phyloP scores from a whole-genome alignment of 2,113 vertebrate genomes.

The Tapirus terrestris region DNA sequence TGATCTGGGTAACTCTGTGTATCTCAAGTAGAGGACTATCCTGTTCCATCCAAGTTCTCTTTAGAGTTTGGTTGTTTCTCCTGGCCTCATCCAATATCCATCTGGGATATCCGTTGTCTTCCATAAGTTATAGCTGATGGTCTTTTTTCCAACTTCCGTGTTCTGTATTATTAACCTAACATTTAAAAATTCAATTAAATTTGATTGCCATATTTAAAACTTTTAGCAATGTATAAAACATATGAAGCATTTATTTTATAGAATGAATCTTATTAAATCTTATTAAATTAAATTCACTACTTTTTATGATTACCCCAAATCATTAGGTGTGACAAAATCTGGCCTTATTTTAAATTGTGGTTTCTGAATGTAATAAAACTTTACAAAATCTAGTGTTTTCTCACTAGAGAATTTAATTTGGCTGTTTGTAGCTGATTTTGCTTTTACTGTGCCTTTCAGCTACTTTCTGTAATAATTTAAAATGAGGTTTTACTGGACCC shows the following conservation, averaged over 20 bases:
- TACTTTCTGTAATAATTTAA: neutral
- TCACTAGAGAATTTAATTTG: neutral
- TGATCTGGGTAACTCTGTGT: neutral
- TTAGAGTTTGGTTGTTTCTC: neutral
- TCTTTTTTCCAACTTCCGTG: neutral
- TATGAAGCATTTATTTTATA: neutral
- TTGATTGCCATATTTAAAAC: neutral
- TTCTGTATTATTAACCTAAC: neutral
- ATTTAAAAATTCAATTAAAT: neutral
- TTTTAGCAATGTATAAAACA: neutral
- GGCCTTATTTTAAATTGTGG: neutral
- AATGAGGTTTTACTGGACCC: neutral
- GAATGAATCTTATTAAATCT: neutral
- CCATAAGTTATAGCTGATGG: too few species aligned
- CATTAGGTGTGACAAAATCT: neutral
- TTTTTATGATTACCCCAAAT: neutral
- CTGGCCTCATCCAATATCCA: neutral
- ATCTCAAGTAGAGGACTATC: neutral
- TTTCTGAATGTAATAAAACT: neutral
- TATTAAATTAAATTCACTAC: neutral
- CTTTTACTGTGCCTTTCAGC: neutral
- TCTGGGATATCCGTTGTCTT: neutral
- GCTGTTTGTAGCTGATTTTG: neutral
- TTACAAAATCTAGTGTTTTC: neutral
- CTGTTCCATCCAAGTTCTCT: fast-evolving